phyloP scores from a whole-genome alignment of 1,140 invertebrate species.

The Eriocheir sinensis region DNA sequence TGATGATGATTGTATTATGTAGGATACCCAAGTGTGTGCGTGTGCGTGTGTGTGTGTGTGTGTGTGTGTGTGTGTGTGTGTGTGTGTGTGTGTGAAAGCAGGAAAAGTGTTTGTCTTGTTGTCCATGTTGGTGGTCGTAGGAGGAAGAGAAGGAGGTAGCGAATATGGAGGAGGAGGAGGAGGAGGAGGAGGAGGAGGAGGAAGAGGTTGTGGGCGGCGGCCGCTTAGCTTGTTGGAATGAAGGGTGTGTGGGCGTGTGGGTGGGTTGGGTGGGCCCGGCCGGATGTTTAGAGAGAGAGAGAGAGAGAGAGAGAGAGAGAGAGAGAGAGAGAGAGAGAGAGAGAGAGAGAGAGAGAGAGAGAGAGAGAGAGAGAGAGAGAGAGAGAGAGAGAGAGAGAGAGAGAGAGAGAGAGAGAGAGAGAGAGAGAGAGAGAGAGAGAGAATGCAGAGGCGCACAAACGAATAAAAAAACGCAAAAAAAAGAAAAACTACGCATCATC shows the following conservation, averaged over 20 bases:
- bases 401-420: too few species aligned
- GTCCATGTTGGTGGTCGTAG: too few species aligned
- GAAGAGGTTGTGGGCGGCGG: not conserved
- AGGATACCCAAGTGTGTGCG: too few species aligned
- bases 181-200: not conserved
- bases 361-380: not conserved
- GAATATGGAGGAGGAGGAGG: not conserved
- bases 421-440: too few species aligned
- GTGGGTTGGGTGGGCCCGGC: not conserved
- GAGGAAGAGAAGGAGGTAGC: not conserved
- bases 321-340: conserved; percentile 22
- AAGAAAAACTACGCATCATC: too few species aligned
- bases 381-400: too few species aligned
- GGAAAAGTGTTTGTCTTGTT: too few species aligned
- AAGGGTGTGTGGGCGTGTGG: conserved; percentile 39
- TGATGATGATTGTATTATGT: too few species aligned
- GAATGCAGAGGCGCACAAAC: too few species aligned
- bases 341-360: conserved; percentile 3
- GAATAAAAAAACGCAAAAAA: too few species aligned
- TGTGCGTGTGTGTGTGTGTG: too few species aligned
- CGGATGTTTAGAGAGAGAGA: conserved; percentile 5
- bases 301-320: conserved; percentile 22
- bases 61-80: too few species aligned
- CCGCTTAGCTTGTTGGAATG: not conserved
- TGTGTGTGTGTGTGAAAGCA: not conserved